A percentile compares a stretch with the other conserved stretches of the same genome.
Conservation (phyloP, 2,888 invertebrate genomes). For the Encarsia formosa region DNA sequence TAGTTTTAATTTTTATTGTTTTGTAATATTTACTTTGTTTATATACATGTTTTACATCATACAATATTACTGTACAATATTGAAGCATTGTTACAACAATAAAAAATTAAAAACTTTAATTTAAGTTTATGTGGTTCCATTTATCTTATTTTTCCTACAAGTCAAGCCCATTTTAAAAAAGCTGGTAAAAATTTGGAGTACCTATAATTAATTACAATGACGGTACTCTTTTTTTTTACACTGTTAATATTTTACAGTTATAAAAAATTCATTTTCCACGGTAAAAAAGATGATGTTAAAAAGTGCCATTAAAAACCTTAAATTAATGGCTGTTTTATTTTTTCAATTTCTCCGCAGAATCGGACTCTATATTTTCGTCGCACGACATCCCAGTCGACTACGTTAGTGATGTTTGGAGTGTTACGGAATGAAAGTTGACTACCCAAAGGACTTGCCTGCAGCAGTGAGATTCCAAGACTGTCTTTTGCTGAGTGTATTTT, state of each 20-base stretch:
- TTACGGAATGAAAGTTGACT: conserved; percentile 45
- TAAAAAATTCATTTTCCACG: not conserved
- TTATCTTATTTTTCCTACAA: too few relatives aligned
- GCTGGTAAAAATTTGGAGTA: too few relatives aligned
- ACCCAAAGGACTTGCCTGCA: conserved; percentile 43
- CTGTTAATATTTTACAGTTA: not conserved
- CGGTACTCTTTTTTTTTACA: not conserved
- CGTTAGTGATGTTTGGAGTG: conserved; percentile 48
- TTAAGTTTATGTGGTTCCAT: too few relatives aligned
- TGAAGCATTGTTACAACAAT: not conserved
- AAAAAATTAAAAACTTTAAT: conserved; percentile 19
- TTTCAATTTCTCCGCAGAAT: conserved; percentile 39
- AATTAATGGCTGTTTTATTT: not conserved
- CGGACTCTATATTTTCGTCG: conserved; percentile 51
- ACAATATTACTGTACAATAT: not conserved
- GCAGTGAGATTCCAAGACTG: conserved; percentile 36
- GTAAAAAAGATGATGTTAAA: not conserved
- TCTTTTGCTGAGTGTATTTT: conserved; percentile 37
- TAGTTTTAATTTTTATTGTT: conserved; percentile 3
- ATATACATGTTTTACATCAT: not conserved
- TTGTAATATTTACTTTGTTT: not conserved
- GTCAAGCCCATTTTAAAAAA: too few relatives aligned
- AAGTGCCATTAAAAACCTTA: too few relatives aligned
- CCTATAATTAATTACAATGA: too few relatives aligned
- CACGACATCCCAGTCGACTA: conserved; percentile 54